Evolutionary conservation across 2,888 invertebrate species (phyloP).

Genomic region (Melieria omissa): DNA sequence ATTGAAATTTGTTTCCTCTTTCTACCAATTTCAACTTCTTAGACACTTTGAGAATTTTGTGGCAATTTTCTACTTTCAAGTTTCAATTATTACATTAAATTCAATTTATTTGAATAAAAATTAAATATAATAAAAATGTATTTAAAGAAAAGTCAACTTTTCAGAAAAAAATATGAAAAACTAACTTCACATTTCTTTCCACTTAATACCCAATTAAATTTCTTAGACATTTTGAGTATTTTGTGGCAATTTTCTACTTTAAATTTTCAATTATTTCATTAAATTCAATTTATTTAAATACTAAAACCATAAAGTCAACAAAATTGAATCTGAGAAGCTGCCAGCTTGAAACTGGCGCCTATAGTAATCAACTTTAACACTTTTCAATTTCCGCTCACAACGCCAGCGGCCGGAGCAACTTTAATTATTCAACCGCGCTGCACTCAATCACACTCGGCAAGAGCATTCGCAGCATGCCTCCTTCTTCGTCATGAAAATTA

Average conservation of each 20-base stretch:
- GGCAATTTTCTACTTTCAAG: too few relatives aligned
- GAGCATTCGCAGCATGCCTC: too few relatives aligned
- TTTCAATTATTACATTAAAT: not conserved
- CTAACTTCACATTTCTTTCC: not conserved
- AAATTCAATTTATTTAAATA: not conserved
- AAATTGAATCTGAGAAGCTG: too few relatives aligned
- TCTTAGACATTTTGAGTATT: not conserved
- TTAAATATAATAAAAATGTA: not conserved
- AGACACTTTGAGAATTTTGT: not conserved
- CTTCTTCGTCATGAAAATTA: too few relatives aligned
- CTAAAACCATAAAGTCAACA: too few relatives aligned
- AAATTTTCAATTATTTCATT: not conserved
- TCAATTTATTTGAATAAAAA: not conserved
- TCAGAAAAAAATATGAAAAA: not conserved
- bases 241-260: too few relatives aligned
- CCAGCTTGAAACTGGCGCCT: too few relatives aligned
- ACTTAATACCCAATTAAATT: not conserved
- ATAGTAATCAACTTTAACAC: too few relatives aligned
- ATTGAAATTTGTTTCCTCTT: not conserved
- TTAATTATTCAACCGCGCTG: too few relatives aligned
- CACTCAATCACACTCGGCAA: too few relatives aligned
- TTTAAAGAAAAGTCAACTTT: not conserved
- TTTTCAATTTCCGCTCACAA: too few relatives aligned
- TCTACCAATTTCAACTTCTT: not conserved
- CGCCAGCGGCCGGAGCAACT: too few relatives aligned